Evolutionary conservation across 2,888 invertebrate genomes (phyloP).

Genomic region (Hyposoter didymator): DNA sequence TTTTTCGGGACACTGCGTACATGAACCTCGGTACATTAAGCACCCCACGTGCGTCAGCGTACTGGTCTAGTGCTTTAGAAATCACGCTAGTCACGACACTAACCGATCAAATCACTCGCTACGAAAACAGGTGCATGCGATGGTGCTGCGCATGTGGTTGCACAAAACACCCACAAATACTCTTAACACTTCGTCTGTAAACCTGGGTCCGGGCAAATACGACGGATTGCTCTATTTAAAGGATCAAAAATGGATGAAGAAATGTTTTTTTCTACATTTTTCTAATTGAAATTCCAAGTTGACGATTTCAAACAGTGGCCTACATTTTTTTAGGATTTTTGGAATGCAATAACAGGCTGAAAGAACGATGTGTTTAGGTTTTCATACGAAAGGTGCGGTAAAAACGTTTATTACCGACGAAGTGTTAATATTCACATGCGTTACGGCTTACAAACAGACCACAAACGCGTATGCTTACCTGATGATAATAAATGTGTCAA

Average conservation of each 20-base stretch:
- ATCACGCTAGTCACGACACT: slow-evolving; percentile 18
- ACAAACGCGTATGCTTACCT: not conserved
- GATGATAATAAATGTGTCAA: slow-evolving; percentile 1
- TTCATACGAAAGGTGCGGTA: no score
- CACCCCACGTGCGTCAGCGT: not conserved
- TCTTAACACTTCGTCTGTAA: no score
- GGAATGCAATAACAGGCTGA: no score
- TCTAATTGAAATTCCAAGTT: no score
- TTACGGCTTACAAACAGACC: not conserved
- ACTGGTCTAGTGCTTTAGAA: slow-evolving; percentile 1
- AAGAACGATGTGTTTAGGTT: no score
- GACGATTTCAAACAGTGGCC: no score
- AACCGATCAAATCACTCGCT: slow-evolving; percentile 46
- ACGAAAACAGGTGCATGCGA: slow-evolving; percentile 46
- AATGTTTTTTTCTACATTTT: no score
- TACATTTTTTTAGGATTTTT: no score
- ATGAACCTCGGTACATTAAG: not conserved
- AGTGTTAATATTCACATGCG: not conserved
- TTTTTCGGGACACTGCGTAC: not conserved
- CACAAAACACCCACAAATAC: not conserved
- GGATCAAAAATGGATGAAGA: no score
- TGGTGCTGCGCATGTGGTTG: not conserved
- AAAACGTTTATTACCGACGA: no score
- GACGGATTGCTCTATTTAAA: no score
- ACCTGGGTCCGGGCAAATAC: no score